Percentiles rank a stretch among this genome's conserved stretches.
These are phyloP conservation scores for Zonotrichia leucophrys DNA, from an alignment of 2,113 vertebrate genomes.

Conservation along the genomic window DNA sequence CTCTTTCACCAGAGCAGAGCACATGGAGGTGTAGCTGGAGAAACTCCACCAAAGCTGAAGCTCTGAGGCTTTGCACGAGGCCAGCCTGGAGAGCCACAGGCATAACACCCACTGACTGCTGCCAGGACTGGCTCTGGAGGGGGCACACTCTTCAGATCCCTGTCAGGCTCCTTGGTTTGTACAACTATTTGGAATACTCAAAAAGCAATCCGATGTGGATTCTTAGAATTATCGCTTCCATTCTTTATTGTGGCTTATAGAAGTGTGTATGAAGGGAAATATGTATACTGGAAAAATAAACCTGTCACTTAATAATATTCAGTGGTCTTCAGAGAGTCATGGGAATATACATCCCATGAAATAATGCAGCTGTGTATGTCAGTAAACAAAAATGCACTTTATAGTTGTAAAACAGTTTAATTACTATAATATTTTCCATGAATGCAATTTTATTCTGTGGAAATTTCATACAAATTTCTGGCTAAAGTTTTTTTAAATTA, in stretches of 20 bases:
- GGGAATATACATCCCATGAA: background rate
- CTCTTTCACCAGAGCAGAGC: background rate
- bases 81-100: background rate
- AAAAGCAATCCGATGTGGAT: background rate
- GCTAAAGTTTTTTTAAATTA: background rate
- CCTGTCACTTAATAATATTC: background rate
- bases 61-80: background rate
- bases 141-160: background rate
- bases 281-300: background rate
- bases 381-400: background rate
- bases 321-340: background rate
- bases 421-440: background rate
- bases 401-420: background rate
- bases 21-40: background rate
- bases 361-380: background rate
- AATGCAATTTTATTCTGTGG: background rate
- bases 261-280: background rate
- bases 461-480: background rate
- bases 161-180: background rate
- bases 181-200: background rate
- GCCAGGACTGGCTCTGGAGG: background rate
- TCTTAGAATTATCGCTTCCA: background rate
- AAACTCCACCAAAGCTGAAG: background rate
- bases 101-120: rapidly evolving
- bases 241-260: background rate